Evolutionary conservation across 92 coral and sea anemone species (phyloP).

Genomic region (Hydrozoanthus gracilis): DNA sequence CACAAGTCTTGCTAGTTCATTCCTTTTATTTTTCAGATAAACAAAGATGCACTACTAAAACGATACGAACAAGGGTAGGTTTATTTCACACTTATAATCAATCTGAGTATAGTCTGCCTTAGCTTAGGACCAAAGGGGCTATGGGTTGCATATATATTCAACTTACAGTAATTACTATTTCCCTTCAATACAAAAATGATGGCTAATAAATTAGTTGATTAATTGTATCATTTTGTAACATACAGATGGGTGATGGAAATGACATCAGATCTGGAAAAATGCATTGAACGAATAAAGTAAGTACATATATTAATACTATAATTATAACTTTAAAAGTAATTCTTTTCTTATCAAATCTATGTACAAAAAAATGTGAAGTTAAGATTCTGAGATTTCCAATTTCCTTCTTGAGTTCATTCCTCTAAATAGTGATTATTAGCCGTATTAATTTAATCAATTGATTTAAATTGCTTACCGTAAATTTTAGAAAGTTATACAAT

Average conservation of each 20-base stretch:
- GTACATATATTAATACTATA: too few relatives aligned
- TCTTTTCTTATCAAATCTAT: too few relatives aligned
- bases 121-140: too few relatives aligned
- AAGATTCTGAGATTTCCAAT: too few relatives aligned
- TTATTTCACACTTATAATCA: neutral
- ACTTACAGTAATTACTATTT: too few relatives aligned
- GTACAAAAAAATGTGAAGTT: too few relatives aligned
- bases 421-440: neutral
- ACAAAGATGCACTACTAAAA: constrained; percentile 83
- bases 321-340: too few relatives aligned
- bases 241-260: constrained; percentile 91
- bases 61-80: constrained; percentile 92
- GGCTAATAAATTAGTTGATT: neutral
- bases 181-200: too few relatives aligned
- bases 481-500: too few relatives aligned
- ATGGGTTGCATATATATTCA: too few relatives aligned
- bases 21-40: constrained; percentile 55
- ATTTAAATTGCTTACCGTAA: neutral
- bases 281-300: constrained; percentile 79
- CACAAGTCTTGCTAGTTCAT: neutral
- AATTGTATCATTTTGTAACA: neutral
- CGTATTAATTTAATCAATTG: too few relatives aligned
- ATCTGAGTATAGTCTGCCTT: too few relatives aligned
- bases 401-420: neutral
- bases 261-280: constrained; percentile 73